Evolutionary conservation across 2,888 invertebrate genomes (phyloP), one percentile per base, ranked within the genome.

Genomic region (Mycalesis mineus): DNA sequence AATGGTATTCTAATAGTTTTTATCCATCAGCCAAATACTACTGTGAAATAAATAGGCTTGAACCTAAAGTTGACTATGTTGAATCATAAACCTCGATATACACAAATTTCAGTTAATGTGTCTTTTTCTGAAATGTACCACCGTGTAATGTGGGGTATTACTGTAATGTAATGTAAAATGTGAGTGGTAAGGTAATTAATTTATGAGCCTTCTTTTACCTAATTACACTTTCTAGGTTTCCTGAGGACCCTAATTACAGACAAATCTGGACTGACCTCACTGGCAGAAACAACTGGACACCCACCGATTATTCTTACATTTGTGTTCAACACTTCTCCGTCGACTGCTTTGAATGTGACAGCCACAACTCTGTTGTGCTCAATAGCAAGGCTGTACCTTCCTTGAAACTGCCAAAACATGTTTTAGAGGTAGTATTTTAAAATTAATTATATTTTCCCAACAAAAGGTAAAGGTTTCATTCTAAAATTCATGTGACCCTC

Each of bases 201-300:
- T 11, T 33, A 33, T 6, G 9, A 33, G 2, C 22, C 2, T 22
- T 22, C 22, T 22, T 4, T 2, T 22, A 5, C 22, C 22, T 22
- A 22, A 5, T 5, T 4, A 22, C 2, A 22, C 22, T 4, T 22
- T 22, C 22, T 22, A 89, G 89, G 63, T 89, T 89, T 64, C 89
- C 89, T 0, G 89, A 89, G 69, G 88, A 88, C 37, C 61, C 75
- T 0, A 73, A 74, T 9, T 75, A 80, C 2, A 73, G 80, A 53
- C 86, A 87, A 67, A 84, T 88, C 66, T 89, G 89, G 89, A 81
- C 88, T 1, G 85, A 87, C 65, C 74, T 88, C 2, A 89, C 88
- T 0, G 89, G 89, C 1, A 80, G 89, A 29, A 84, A 82, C 63
- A 87, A 83, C 65, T 89, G 89, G 89, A 87, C 87, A 0, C 87